Evolutionary conservation across 1,140 invertebrate genomes (phyloP), one percentile per base, ranked within the genome.

Genomic region (Dinoponera quadriceps): DNA sequence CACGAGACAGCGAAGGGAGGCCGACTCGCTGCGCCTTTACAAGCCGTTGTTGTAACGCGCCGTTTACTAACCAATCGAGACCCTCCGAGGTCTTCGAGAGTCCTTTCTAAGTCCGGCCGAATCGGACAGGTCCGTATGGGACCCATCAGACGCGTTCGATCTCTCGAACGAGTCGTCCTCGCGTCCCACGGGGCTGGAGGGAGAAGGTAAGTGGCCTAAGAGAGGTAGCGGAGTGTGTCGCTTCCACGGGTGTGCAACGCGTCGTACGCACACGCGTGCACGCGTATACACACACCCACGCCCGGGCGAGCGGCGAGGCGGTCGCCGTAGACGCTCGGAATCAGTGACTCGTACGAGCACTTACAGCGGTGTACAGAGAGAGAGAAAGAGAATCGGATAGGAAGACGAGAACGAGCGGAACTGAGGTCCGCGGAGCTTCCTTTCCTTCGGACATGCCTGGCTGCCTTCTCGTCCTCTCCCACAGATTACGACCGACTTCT

Each of bases 361-460:
- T 80, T 57, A 49, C 33, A 9, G 38, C 38, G n/a, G n/a, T 55
- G 54, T 11, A 55, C 11, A 25, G 25, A 72, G 55, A 38, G 16
- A 38, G 60, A 66, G 48, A 51, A 25, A 25, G 62, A 60, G 62
- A 83, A 20, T 69, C 75, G 75, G 75, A 80, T 80, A 90, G 85
- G 90, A 91, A 91, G 88, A 91, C 62, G 84, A 88, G 90, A 90
- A 91, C 89, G 88, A 91, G 91, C 91, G 91, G 91, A 92, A 92
- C 91, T 92, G 85, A 90, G 91, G 87, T 92, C 91, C 91, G 90
- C 85, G 86, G 91, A 89, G 88, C 91, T 91, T 92, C 91, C 91
- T 91, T 92, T 91, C 85, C 90, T 91, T 92, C 85, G 86, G 91
- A 92, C 84, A 92, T 90, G 91, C 90, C 88, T 91, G 65, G 91